Base-by-base conservation (phyloP, 2,113 vertebrate species). In the Pygoscelis adeliae region DNA sequence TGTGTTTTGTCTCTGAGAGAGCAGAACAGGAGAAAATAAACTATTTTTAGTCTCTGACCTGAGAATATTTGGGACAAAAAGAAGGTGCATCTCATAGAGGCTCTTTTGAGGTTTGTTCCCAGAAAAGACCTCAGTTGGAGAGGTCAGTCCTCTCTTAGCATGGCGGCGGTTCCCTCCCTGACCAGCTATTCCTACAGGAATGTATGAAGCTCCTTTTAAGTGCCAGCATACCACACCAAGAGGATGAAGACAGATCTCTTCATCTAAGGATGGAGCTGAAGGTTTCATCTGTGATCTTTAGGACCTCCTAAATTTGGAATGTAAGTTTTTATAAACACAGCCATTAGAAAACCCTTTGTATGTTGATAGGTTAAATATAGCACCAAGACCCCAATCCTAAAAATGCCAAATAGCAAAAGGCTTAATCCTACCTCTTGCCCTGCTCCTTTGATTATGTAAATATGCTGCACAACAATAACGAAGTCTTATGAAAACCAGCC, bases 1-100 rank as follows among this genome's bases (percentile, higher is more conserved):
- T 59, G 29, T 81, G 55, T 92, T 90, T 89, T 83, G 56, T 71
- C 81, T 94, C 84, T 52, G 44, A 92, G 83, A 78, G 44, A 74
- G 59, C 32, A 89, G 85, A 87, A 61, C 25, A 52, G 56, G 56
- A 76, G 61, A 89, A 95, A 89, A 95, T 53, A 81, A 89, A 62
- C 52, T 89, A 84, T 93, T 91, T 92, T 92, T 89, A 90, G 38
- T 67, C 40, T 92, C 65, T 66, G 46, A 83, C 73, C 81, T 61
- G 49, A 76, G 78, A 87, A 79, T 52, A 49, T 81, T 38, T 71
- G 59, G 56, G 77, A 94, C 65, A 94, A 95, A 82, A 80, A 92
- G 25, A 71, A 92, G 56, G 62, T 74, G 55, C 36, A 82, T 36
- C 40, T 91, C 56, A 67, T 1, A 47, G 72, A 72, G 11, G 17